These are phyloP conservation scores for Aplocera efformata DNA, from an alignment of 2,888 invertebrate species.

Conservation along the genomic window DNA sequence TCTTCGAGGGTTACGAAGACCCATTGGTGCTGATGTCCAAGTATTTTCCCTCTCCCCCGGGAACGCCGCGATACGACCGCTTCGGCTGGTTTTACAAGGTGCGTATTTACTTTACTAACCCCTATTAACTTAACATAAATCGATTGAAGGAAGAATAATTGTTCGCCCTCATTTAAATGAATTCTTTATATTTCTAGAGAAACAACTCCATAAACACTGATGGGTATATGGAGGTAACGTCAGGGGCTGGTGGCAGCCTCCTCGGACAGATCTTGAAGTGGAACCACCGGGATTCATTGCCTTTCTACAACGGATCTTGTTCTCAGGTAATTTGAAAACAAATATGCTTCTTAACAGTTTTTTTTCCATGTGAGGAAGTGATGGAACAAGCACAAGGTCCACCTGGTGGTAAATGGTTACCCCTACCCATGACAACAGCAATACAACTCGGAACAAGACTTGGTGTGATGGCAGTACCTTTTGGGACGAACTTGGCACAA, in stretches of 20 bases:
- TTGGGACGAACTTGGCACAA: too few species aligned
- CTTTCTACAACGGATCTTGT: constrained; percentile 63
- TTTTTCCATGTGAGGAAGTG: too few species aligned
- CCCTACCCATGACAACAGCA: too few species aligned
- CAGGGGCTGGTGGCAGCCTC: constrained; percentile 82
- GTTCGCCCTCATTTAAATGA: too few species aligned
- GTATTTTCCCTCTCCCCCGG: constrained; percentile 76
- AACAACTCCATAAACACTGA: constrained; percentile 87
- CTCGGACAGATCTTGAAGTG: constrained; percentile 87
- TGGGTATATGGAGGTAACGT: constrained; percentile 88
- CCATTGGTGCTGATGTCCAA: constrained; percentile 83
- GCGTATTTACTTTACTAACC: constrained; percentile 7
- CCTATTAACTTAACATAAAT: too few species aligned
- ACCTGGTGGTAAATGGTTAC: too few species aligned
- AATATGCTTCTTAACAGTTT: too few species aligned
- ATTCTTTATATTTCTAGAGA: too few species aligned
- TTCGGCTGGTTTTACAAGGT: constrained; percentile 92
- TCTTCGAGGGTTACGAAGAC: constrained; percentile 91
- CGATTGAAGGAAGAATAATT: too few species aligned
- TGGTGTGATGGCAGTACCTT: too few species aligned
- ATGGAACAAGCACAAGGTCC: too few species aligned
- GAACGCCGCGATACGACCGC: constrained; percentile 83
- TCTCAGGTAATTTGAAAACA: constrained; percentile 42
- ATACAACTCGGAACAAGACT: too few species aligned
- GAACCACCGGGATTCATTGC: constrained; percentile 83